These are phyloP conservation scores for Cyclina sinensis DNA, from an alignment of 1,140 invertebrate genomes.

Conservation along the genomic window DNA sequence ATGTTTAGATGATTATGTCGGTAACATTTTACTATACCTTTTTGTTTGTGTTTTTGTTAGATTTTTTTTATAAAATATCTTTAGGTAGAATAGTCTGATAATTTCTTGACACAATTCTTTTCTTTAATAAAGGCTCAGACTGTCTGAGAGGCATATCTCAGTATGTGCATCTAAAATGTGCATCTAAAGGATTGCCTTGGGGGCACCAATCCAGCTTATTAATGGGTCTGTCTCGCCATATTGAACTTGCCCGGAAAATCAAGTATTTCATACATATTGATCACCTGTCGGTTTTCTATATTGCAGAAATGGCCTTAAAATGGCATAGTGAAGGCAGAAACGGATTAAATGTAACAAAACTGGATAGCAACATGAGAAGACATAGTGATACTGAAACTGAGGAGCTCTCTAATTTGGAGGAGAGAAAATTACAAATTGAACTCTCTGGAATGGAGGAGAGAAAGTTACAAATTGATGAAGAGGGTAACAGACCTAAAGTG, in stretches of 20 bases:
- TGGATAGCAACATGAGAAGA: slow-evolving; percentile 54
- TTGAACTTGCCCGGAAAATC: slow-evolving; percentile 55
- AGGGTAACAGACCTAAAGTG: slow-evolving; percentile 50
- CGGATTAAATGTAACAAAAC: slow-evolving; percentile 57
- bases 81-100: too few relatives aligned
- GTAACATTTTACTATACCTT: too few relatives aligned
- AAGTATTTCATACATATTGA: slow-evolving; percentile 61
- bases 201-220: slow-evolving; percentile 48
- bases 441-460: slow-evolving; percentile 55
- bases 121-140: background rate
- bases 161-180: slow-evolving; percentile 11
- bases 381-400: slow-evolving; percentile 54
- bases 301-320: slow-evolving; percentile 64
- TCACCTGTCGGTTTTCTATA: slow-evolving; percentile 31
- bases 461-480: slow-evolving; percentile 67
- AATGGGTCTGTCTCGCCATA: slow-evolving; percentile 54
- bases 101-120: too few relatives aligned
- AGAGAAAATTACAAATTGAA: slow-evolving; percentile 50
- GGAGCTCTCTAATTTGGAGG: slow-evolving; percentile 37
- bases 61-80: too few relatives aligned
- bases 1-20: too few relatives aligned
- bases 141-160: background rate
- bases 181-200: slow-evolving; percentile 18
- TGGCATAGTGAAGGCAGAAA: slow-evolving; percentile 54
- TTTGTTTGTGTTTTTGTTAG: too few relatives aligned